phyloP scores from a whole-genome alignment of 2,113 vertebrate species.

The Zapornia atra region DNA sequence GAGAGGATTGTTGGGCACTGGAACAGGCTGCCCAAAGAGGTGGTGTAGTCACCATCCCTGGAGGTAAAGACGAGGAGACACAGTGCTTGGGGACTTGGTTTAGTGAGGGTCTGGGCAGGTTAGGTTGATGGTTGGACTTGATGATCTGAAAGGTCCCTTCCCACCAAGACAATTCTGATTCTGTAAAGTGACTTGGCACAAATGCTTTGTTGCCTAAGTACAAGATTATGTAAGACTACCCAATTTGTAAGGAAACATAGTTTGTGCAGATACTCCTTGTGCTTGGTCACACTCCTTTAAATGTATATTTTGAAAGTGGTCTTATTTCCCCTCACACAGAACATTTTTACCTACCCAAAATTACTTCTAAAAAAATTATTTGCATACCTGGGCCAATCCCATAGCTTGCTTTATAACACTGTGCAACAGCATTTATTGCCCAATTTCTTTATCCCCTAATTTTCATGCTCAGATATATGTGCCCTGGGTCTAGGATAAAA shows the following conservation, averaged over 20 bases:
- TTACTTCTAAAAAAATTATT: not conserved
- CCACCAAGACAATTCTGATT: no score
- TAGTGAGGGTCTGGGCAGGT: no score
- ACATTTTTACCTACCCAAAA: not conserved
- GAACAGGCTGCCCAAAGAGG: no score
- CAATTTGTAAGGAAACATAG: not conserved
- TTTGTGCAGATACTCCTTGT: not conserved
- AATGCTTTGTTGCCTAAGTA: not conserved
- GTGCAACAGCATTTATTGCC: not conserved
- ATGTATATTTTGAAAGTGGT: not conserved
- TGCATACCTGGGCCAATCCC: not conserved
- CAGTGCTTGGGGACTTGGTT: no score
- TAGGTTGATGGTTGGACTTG: no score
- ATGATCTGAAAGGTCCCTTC: not conserved
- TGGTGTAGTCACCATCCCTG: no score
- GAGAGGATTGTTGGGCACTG: no score
- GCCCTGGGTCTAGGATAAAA: not conserved
- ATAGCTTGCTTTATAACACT: not conserved
- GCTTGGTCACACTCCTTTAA: not conserved
- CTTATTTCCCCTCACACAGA: not conserved
- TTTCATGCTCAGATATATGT: not conserved
- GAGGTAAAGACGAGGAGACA: no score
- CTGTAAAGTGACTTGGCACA: not conserved
- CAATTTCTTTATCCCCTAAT: not conserved
- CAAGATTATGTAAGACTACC: not conserved